phyloP scores from a whole-genome alignment of 2,113 vertebrate species.

The Ahaetulla prasina region DNA sequence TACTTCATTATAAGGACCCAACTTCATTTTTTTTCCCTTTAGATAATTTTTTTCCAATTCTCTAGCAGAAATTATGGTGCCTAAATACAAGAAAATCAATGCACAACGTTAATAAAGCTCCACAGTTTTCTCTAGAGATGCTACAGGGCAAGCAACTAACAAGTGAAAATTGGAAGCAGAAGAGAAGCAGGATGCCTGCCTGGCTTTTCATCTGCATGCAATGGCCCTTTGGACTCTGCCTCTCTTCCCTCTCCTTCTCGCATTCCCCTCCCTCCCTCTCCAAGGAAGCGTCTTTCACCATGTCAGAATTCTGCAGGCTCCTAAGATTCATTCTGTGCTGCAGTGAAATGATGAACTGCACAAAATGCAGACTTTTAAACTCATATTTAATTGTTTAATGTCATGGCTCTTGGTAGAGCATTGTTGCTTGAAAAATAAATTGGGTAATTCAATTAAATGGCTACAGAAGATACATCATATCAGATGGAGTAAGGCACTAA shows the following conservation, averaged over 20 bases:
- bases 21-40: background rate
- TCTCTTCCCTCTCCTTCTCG: background rate
- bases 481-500: slow-evolving; percentile 97
- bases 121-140: background rate
- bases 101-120: background rate
- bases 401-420: slow-evolving; percentile 93
- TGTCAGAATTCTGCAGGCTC: slow-evolving; percentile 45
- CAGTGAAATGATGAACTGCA: slow-evolving; percentile 82
- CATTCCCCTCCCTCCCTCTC: background rate
- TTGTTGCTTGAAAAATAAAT: slow-evolving; percentile 99
- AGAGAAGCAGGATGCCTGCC: background rate
- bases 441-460: slow-evolving; percentile 99
- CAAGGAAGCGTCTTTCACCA: slow-evolving; percentile 23
- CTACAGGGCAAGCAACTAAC: background rate
- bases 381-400: slow-evolving; percentile 95
- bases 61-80: slow-evolving; percentile 17
- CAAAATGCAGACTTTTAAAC: slow-evolving; percentile 92
- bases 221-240: slow-evolving; percentile 18
- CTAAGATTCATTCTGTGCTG: slow-evolving; percentile 55
- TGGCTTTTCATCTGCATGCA: background rate
- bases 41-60: background rate
- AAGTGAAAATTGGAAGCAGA: background rate
- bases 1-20: background rate
- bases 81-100: background rate
- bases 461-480: slow-evolving; percentile 98